Percentiles rank a stretch among this genome's conserved stretches.
phyloP scores from a whole-genome alignment of 1,140 invertebrate species.

The Lepidurus arcticus region DNA sequence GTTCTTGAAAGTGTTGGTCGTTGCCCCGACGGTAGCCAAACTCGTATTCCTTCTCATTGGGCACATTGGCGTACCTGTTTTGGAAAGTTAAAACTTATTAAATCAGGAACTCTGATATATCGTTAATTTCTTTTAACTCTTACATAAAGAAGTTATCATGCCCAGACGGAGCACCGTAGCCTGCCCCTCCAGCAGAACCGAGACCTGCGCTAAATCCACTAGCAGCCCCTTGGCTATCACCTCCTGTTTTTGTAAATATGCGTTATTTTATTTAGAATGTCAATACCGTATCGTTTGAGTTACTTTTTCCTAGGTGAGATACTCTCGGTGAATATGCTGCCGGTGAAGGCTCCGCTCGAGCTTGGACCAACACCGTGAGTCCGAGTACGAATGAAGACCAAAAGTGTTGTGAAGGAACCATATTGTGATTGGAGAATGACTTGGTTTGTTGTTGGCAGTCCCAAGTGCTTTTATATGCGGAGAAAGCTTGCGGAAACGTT shows the following conservation, averaged over 20 bases:
- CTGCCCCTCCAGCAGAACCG: background rate
- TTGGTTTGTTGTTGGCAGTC: background rate
- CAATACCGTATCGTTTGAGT: background rate
- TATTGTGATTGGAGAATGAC: background rate
- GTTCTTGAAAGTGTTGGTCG: slow-evolving; percentile 60
- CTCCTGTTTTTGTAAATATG: background rate
- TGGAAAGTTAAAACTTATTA: background rate
- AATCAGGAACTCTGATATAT: background rate
- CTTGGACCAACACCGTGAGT: background rate
- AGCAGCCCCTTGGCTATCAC: background rate
- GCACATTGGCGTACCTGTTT: slow-evolving; percentile 56
- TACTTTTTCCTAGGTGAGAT: background rate
- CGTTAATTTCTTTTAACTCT: background rate
- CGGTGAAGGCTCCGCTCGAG: background rate
- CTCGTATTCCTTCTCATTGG: slow-evolving; percentile 60
- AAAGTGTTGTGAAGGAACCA: background rate
- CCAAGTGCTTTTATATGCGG: background rate
- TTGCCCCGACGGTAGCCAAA: slow-evolving; percentile 61
- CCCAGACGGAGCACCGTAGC: background rate
- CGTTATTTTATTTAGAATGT: background rate
- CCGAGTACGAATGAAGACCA: background rate
- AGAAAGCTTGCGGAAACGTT: background rate
- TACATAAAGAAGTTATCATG: slow-evolving; percentile 6
- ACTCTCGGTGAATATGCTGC: background rate
- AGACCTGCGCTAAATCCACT: background rate